phyloP scores from a whole-genome alignment of 2,113 vertebrate species.

The Ochotona curzoniae region DNA sequence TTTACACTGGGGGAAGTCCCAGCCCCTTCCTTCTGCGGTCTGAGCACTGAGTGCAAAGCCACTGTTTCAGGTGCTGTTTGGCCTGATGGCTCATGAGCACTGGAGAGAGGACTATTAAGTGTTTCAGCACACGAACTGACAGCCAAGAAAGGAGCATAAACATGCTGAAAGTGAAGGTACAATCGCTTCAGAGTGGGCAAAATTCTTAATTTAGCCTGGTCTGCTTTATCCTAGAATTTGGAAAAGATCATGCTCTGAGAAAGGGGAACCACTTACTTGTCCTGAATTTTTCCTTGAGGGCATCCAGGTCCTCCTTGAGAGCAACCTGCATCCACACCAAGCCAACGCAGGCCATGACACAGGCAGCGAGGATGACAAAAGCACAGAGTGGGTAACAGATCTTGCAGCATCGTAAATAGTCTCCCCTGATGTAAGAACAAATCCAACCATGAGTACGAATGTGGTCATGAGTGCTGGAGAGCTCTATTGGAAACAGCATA shows the following conservation, averaged over 20 bases:
- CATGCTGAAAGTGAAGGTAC: slow-evolving; percentile 24
- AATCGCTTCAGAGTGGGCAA: slow-evolving; percentile 31
- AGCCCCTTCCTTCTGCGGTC: neutral
- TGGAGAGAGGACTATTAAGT: slow-evolving; percentile 43
- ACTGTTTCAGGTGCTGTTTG: slow-evolving; percentile 48
- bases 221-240: neutral
- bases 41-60: neutral
- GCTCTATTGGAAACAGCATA: slow-evolving; percentile 32
- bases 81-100: neutral
- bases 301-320: slow-evolving; percentile 96
- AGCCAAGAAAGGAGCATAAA: slow-evolving; percentile 13
- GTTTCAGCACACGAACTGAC: neutral
- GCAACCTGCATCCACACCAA: slow-evolving; percentile 99
- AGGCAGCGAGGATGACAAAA: slow-evolving; percentile 95
- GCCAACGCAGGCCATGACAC: slow-evolving; percentile 95
- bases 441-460: slow-evolving; percentile 24
- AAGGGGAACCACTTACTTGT: slow-evolving; percentile 89
- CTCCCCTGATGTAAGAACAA: slow-evolving; percentile 86
- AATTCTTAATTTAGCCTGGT: slow-evolving; percentile 39
- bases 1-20: neutral
- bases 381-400: slow-evolving; percentile 95
- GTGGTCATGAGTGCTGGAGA: neutral
- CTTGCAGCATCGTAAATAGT: slow-evolving; percentile 94
- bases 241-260: neutral
- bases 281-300: slow-evolving; percentile 95